These are phyloP conservation scores for Lasiommata megera DNA, from an alignment of 2,888 invertebrate genomes.

Conservation along the genomic window DNA sequence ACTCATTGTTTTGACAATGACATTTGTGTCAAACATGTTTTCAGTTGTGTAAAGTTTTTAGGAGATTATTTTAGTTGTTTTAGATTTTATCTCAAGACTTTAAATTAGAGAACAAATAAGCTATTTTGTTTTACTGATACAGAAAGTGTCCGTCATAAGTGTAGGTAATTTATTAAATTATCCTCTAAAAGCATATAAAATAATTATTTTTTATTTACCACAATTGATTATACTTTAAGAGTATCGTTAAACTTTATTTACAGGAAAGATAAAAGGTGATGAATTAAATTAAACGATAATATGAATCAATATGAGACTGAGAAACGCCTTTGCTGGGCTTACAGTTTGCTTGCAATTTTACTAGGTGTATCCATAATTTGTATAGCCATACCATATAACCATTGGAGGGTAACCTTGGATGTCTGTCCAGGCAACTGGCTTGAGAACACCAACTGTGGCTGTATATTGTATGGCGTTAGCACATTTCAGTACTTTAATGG, in stretches of 20 bases:
- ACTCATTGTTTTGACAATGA: too few relatives aligned
- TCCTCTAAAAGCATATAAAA: too few relatives aligned
- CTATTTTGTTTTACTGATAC: too few relatives aligned
- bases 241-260: neutral
- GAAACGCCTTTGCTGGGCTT: constrained; percentile 60
- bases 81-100: too few relatives aligned
- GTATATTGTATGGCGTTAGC: constrained; percentile 84
- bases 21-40: too few relatives aligned
- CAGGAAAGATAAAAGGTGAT: neutral
- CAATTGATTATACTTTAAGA: too few relatives aligned
- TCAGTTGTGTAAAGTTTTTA: too few relatives aligned
- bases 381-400: constrained; percentile 84
- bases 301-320: constrained; percentile 73
- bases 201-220: too few relatives aligned
- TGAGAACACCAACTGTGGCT: constrained; percentile 85
- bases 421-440: constrained; percentile 80
- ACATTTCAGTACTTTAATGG: constrained; percentile 84
- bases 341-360: constrained; percentile 53
- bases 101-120: too few relatives aligned
- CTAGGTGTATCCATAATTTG: constrained; percentile 67
- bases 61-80: too few relatives aligned
- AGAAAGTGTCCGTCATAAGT: too few relatives aligned
- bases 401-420: constrained; percentile 85
- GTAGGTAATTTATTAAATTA: too few relatives aligned
- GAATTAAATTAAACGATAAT: constrained; percentile 5